phyloP scores from a whole-genome alignment of 2,888 invertebrate species.

The Perdita meconis region DNA sequence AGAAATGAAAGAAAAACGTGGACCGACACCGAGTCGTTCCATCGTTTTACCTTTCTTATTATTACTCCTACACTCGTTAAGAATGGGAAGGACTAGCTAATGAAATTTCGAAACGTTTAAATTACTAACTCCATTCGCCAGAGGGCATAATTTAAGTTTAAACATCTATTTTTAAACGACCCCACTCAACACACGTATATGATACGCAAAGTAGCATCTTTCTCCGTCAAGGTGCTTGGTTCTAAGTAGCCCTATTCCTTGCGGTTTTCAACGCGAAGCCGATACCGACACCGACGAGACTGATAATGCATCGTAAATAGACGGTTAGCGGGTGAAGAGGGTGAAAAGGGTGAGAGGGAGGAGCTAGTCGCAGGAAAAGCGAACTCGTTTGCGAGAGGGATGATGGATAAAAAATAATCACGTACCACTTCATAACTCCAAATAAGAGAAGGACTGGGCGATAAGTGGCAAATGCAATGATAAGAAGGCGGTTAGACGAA shows the following conservation, averaged over 20 bases:
- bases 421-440: constrained; percentile 69
- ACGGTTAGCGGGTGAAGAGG: background rate
- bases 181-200: constrained; percentile 66
- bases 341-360: background rate
- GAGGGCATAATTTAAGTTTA: constrained; percentile 74
- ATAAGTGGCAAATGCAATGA: constrained; percentile 27
- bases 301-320: too few relatives aligned
- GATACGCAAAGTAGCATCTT: constrained; percentile 64
- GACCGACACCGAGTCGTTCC: background rate
- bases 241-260: constrained; percentile 23
- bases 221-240: constrained; percentile 61
- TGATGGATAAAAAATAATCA: constrained; percentile 46
- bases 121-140: constrained; percentile 67
- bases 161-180: constrained; percentile 74
- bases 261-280: too few relatives aligned
- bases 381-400: too few relatives aligned
- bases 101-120: constrained; percentile 51
- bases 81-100: constrained; percentile 25
- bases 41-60: background rate
- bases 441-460: constrained; percentile 13
- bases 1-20: background rate
- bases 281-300: too few relatives aligned
- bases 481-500: constrained; percentile 40
- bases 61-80: background rate
- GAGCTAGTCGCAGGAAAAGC: too few relatives aligned